These are phyloP conservation scores for Drosophila sordidula DNA, from an alignment of 2,888 invertebrate genomes.

Conservation along the genomic window DNA sequence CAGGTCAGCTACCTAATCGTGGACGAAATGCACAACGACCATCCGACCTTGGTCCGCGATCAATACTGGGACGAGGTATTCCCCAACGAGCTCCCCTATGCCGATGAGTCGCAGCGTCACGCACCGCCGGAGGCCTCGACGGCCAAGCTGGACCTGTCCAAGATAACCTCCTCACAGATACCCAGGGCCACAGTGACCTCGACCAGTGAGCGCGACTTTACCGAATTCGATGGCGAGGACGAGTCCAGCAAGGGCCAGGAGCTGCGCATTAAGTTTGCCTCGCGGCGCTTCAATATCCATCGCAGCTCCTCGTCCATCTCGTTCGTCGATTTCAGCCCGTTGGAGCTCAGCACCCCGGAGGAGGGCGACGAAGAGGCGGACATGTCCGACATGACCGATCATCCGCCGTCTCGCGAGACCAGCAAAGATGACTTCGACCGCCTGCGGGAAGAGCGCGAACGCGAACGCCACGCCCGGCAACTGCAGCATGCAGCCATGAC, in stretches of 20 bases:
- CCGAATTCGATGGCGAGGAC: constrained; percentile 48
- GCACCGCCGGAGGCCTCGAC: constrained; percentile 94
- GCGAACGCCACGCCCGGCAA: constrained; percentile 87
- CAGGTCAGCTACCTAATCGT: constrained; percentile 96
- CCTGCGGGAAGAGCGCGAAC: constrained; percentile 88
- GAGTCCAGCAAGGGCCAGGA: constrained; percentile 16
- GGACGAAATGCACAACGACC: constrained; percentile 97
- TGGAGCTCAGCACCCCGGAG: not conserved
- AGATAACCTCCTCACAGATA: constrained; percentile 24
- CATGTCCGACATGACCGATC: not conserved
- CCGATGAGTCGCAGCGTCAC: constrained; percentile 90
- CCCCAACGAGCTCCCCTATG: constrained; percentile 92
- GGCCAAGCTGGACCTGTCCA: constrained; percentile 88
- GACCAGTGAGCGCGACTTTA: constrained; percentile 33
- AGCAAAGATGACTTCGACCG: constrained; percentile 89
- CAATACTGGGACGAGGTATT: constrained; percentile 96
- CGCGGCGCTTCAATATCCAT: constrained; percentile 37
- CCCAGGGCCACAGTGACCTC: not conserved
- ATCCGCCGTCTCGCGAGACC: constrained; percentile 36
- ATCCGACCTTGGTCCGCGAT: constrained; percentile 93
- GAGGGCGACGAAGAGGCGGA: constrained; percentile 23
- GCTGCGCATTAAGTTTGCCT: constrained; percentile 55
- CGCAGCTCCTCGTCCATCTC: constrained; percentile 52
- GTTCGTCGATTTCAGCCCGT: not conserved
- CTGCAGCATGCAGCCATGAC: constrained; percentile 83